A percentile compares a stretch with the other conserved stretches of the same genome.
Evolutionary conservation across 2,113 vertebrate species (phyloP).

Genomic region (Boleophthalmus pectinirostris): DNA sequence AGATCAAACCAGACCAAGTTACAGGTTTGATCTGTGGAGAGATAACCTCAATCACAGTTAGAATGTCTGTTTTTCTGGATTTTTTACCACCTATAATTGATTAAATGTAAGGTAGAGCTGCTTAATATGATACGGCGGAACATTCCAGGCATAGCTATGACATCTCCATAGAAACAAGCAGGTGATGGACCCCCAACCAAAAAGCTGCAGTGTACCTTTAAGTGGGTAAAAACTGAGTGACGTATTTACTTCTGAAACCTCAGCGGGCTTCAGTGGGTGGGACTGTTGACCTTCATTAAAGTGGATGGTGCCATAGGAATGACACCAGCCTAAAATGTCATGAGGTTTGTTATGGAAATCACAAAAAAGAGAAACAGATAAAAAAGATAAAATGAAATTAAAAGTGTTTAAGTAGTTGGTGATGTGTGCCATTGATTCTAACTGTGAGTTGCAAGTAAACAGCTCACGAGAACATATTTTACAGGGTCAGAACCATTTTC

Average conservation of each 20-base stretch:
- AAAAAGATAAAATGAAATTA: neutral
- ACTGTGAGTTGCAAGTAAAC: neutral
- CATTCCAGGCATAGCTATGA: too few relatives aligned
- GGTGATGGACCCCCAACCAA: too few relatives aligned
- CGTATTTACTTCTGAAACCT: neutral
- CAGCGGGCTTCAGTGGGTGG: neutral
- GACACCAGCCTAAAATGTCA: neutral
- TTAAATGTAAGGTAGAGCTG: too few relatives aligned
- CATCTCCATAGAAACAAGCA: too few relatives aligned
- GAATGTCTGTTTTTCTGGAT: too few relatives aligned
- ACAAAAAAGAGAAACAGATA: neutral
- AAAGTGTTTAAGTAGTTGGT: neutral
- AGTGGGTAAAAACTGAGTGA: too few relatives aligned
- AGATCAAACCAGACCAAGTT: too few relatives aligned
- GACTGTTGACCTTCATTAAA: neutral
- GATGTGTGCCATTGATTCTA: neutral
- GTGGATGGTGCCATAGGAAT: neutral
- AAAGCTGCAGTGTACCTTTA: too few relatives aligned
- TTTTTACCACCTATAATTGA: too few relatives aligned
- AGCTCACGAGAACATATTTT: conserved; percentile 4
- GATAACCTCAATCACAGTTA: too few relatives aligned
- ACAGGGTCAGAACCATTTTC: neutral
- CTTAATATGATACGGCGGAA: too few relatives aligned
- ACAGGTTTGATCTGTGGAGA: too few relatives aligned
- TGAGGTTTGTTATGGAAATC: neutral